Evolutionary conservation across 2,113 vertebrate species (phyloP).

Genomic region (Nipponia nippon): DNA sequence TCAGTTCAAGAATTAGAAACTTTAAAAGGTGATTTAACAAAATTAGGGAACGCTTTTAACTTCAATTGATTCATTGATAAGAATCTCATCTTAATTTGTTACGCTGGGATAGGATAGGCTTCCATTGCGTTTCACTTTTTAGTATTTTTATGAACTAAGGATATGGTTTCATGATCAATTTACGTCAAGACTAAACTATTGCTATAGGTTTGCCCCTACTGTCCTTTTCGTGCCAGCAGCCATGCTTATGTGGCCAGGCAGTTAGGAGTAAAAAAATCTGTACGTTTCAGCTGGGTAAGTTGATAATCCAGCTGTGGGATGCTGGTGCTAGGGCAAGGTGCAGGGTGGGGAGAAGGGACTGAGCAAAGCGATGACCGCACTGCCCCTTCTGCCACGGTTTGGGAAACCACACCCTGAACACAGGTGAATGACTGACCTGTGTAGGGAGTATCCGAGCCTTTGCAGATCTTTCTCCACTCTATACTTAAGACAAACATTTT

Average conservation of each 20-base stretch:
- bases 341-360: neutral
- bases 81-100: neutral
- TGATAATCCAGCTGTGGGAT: neutral
- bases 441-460: neutral
- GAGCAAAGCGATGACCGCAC: neutral
- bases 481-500: neutral
- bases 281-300: neutral
- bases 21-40: neutral
- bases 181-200: neutral
- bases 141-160: neutral
- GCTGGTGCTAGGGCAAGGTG: neutral
- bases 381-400: neutral
- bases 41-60: neutral
- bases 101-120: neutral
- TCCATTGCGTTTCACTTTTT: neutral
- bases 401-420: neutral
- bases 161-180: neutral
- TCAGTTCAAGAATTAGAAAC: neutral
- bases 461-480: neutral
- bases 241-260: rapidly evolving
- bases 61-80: neutral
- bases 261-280: neutral
- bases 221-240: neutral
- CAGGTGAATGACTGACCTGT: neutral
- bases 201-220: neutral